Evolutionary conservation across 2,888 invertebrate species (phyloP), one percentile per base, ranked within the genome.

Genomic region (Pollenia griseotomentosa): DNA sequence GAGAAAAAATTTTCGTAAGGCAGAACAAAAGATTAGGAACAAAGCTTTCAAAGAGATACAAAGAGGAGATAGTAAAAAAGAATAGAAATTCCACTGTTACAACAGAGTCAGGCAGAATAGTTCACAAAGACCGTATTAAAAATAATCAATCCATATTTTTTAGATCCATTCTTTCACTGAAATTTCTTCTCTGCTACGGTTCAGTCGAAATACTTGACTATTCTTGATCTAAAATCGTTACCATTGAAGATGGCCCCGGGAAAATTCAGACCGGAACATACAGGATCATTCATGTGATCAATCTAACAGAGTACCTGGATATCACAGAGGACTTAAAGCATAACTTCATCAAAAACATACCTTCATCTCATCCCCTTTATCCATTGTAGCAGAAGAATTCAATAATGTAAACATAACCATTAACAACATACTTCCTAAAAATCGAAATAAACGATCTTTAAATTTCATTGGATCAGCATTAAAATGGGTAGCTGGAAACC

Each of bases 61-160:
- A 80, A 66, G 66, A 79, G 55, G 74, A 80, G 44, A 74, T 75
- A 48, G 71, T 65, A 42, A 85, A 55, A 40, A 65, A 84, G 71
- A 55, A 79, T 53, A 84, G 55, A 11, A 66, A 80, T 8, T 75
- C 74, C 42, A 80, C 79, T 16, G 42, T 79, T 51, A 46, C 63
- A 61, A 83, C 33, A 33, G 33, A 33, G 33, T 33, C 33, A 33
- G 33, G 33, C 33, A 33, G 33, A 33, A 1, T 33, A 33, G 33
- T 33, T 33, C 33, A 33, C 33, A 33, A 33, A 33, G 33, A 33
- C 33, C 33, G 19, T 19, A 19, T 19, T 19, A 19, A 19, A 19
- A 19, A 19, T 19, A 19, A 19, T 19, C 19, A 19, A 19, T 19
- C 19, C 19, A 19, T 19, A 19, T 19, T 19, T 19, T 19, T 19